Conservation (phyloP, 2,113 vertebrate genomes). For the Microcebus tavaratra region DNA sequence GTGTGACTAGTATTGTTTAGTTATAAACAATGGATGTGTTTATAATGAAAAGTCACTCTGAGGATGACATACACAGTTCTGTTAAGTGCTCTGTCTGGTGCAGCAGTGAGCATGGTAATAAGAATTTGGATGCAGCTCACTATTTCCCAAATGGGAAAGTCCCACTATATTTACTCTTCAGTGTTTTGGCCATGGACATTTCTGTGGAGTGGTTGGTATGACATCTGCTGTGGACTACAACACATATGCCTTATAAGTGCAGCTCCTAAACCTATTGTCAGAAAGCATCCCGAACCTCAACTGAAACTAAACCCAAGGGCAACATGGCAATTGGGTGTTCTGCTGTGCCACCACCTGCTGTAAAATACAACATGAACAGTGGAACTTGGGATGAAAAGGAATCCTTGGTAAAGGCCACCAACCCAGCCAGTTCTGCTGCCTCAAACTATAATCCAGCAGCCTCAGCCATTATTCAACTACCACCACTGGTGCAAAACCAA, state of each 20-base stretch:
- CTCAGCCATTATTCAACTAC: constrained; percentile 93
- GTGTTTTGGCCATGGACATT: constrained; percentile 96
- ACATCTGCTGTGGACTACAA: constrained; percentile 97
- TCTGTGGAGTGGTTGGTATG: constrained; percentile 99
- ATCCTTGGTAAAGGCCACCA: constrained; percentile 94
- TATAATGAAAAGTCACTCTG: constrained; percentile 99
- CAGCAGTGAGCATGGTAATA: constrained; percentile 99
- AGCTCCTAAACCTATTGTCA: constrained; percentile 95
- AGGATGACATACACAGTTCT: constrained; percentile 97
- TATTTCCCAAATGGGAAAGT: constrained; percentile 97
- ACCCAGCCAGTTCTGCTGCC: constrained; percentile 96
- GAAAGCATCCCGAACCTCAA: constrained; percentile 97
- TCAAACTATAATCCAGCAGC: constrained; percentile 95
- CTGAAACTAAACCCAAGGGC: constrained; percentile 96
- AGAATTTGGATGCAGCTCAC: constrained; percentile 97
- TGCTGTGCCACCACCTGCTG: constrained; percentile 96
- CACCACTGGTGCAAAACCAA: constrained; percentile 93
- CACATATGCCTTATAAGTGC: constrained; percentile 94
- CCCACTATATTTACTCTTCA: constrained; percentile 99
- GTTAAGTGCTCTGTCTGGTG: constrained; percentile 99
- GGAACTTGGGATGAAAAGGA: constrained; percentile 99
- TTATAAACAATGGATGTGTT: constrained; percentile 99
- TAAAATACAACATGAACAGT: constrained; percentile 99
- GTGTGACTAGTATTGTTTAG: constrained; percentile 98
- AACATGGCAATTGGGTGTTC: constrained; percentile 91